Percentiles rank a stretch among this genome's conserved stretches.
Conservation (phyloP, 2,888 invertebrate species). For the Unio pictorum region DNA sequence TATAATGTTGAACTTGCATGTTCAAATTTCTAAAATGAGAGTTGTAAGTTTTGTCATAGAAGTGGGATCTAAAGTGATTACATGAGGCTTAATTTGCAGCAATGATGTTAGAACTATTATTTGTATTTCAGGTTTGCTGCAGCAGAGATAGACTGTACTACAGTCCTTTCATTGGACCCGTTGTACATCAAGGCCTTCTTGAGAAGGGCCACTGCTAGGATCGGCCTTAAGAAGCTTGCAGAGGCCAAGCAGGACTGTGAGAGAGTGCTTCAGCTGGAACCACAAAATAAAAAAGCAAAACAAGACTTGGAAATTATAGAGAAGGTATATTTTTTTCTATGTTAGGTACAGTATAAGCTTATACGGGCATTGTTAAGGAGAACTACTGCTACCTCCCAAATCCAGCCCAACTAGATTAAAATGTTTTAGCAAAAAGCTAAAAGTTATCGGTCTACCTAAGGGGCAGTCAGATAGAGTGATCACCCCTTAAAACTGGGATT, state of each 20-base stretch:
- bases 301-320: slow-evolving; percentile 75
- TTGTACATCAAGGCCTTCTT: slow-evolving; percentile 71
- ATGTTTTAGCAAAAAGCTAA: too few species aligned
- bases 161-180: slow-evolving; percentile 70
- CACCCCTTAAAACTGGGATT: too few species aligned
- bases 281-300: slow-evolving; percentile 82
- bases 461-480: too few species aligned
- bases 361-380: background rate
- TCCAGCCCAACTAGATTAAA: background rate
- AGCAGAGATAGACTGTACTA: slow-evolving; percentile 72
- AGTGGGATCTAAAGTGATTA: too few species aligned
- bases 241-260: slow-evolving; percentile 83
- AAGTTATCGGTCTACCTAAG: too few species aligned
- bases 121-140: slow-evolving; percentile 67
- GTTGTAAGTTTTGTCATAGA: too few species aligned
- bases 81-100: too few species aligned
- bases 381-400: too few species aligned
- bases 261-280: slow-evolving; percentile 83
- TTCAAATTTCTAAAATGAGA: too few species aligned
- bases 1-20: too few species aligned
- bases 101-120: too few species aligned
- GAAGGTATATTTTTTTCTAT: slow-evolving; percentile 57
- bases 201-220: slow-evolving; percentile 73
- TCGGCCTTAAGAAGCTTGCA: slow-evolving; percentile 80
- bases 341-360: background rate